These are phyloP conservation scores for Halichoeres trimaculatus DNA, from an alignment of 2,113 vertebrate genomes.

Conservation along the genomic window DNA sequence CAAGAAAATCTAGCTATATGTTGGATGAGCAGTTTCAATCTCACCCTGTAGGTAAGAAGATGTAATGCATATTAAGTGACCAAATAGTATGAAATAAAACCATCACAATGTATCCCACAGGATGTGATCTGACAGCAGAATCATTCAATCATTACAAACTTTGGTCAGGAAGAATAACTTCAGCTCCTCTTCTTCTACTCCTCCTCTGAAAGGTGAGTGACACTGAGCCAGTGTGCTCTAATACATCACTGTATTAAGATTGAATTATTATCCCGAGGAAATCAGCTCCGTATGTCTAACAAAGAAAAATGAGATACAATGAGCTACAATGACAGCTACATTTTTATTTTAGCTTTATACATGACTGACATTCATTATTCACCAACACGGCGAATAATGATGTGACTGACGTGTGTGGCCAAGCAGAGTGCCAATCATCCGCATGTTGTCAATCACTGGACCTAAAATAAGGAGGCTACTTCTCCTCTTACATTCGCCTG, in stretches of 20 bases:
- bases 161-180: conserved; percentile 1
- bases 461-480: neutral
- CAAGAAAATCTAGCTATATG: neutral
- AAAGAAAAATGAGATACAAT: conserved; percentile 14
- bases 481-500: neutral
- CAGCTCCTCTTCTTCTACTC: neutral
- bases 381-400: conserved; percentile 17
- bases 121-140: neutral
- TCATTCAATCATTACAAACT: conserved; percentile 8
- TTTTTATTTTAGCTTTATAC: neutral
- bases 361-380: conserved; percentile 17
- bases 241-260: conserved; percentile 24
- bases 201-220: neutral
- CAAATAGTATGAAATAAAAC: neutral
- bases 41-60: neutral
- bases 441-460: conserved; percentile 13
- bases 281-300: neutral
- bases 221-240: neutral
- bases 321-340: neutral
- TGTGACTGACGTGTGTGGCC: conserved; percentile 2
- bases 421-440: conserved; percentile 1
- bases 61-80: conserved; percentile 5
- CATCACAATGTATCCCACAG: neutral
- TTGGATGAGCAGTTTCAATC: conserved; percentile 7
- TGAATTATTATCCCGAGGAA: conserved; percentile 2